Evolutionary conservation across 2,113 vertebrate genomes (phyloP).

Genomic region (Protobothrops mucrosquamatus): DNA sequence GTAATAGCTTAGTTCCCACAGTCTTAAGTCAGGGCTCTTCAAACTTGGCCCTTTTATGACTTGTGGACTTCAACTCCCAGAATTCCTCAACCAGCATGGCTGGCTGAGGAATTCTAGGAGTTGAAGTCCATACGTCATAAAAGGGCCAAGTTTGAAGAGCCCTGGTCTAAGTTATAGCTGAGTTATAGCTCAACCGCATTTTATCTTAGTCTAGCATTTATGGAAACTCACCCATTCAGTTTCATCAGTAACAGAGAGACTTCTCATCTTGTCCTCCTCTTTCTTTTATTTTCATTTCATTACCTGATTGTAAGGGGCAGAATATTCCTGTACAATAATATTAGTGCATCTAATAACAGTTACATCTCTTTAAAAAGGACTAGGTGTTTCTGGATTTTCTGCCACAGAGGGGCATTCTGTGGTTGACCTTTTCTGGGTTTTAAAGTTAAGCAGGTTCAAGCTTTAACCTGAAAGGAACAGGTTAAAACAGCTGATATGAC

Average conservation of each 20-base stretch:
- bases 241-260: not conserved
- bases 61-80: too few species aligned
- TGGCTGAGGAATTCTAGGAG: too few species aligned
- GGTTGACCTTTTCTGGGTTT: not conserved
- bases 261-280: not conserved
- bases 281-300: not conserved
- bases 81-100: too few species aligned
- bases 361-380: not conserved
- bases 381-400: not conserved
- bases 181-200: not conserved
- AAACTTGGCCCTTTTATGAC: too few species aligned
- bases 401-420: not conserved
- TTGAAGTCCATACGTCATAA: too few species aligned
- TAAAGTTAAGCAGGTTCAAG: not conserved
- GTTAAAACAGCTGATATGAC: not conserved
- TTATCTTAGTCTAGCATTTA: not conserved
- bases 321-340: not conserved
- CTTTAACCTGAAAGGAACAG: not conserved
- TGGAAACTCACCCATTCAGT: not conserved
- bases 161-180: not conserved
- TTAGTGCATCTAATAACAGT: not conserved
- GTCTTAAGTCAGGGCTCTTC: too few species aligned
- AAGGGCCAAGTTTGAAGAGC: too few species aligned
- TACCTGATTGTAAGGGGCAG: not conserved
- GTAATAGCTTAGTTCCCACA: not conserved